These are phyloP conservation scores for Cabera pusaria DNA, from an alignment of 2,888 invertebrate species.

Conservation along the genomic window DNA sequence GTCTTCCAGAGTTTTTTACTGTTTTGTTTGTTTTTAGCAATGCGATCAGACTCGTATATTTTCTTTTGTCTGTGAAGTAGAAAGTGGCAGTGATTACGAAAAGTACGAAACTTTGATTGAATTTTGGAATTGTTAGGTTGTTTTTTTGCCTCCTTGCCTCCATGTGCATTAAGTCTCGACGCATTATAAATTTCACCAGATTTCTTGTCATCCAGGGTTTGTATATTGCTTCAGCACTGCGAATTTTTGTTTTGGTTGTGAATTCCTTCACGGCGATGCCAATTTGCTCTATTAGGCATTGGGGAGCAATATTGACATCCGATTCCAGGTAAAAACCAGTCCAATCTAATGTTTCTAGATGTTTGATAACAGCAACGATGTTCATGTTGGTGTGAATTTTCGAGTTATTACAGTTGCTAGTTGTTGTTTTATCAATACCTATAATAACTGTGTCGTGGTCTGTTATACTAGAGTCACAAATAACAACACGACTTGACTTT, in stretches of 20 bases:
- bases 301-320: too few species aligned
- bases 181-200: background rate
- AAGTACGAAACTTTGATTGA: background rate
- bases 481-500: background rate
- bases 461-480: slow-evolving; percentile 1
- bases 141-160: background rate
- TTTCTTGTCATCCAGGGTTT: slow-evolving; percentile 5
- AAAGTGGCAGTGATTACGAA: background rate
- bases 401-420: background rate
- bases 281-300: too few species aligned
- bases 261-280: background rate
- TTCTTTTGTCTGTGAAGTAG: background rate
- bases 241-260: too few species aligned
- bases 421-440: background rate
- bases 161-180: slow-evolving; percentile 1
- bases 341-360: too few species aligned
- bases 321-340: too few species aligned
- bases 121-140: background rate
- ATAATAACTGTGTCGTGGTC: slow-evolving; percentile 1
- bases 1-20: too few species aligned
- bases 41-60: background rate
- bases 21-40: background rate
- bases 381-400: background rate
- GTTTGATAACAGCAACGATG: too few species aligned
- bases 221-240: too few species aligned